Evolutionary conservation across 1,140 invertebrate genomes (phyloP), one percentile per base, ranked within the genome.

Genomic region (Hyposmocoma kahamanoa): DNA sequence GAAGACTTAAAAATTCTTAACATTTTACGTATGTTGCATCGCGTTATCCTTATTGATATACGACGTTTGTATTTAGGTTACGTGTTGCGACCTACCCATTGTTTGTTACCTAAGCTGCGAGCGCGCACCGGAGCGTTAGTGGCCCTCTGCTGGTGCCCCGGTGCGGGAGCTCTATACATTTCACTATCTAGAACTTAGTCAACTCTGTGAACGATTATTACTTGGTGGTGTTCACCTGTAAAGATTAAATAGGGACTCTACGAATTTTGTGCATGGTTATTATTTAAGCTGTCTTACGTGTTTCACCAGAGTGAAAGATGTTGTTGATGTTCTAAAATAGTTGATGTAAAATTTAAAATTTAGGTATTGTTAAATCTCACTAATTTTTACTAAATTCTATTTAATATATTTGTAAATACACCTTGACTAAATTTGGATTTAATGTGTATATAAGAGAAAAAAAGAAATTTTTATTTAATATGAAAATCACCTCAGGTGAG

Each of bases 321-420:
- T 84, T 84, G 77, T 85, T 83, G 72, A 80, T 83, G 78, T 85
- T 82, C 74, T 83, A 73, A 78, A 71, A 71, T 72, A 65, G 24
- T 28, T 41, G 72, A 71, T n/a, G n/a, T 42, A 50, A 80, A 85
- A 59, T 67, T 62, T 79, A 82, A 77, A 67, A 60, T 34, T 52
- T 73, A 83, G 65, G 67, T 82, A 80, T 80, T 82, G 82, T 85
- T 85, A 85, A 82, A 85, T 75, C 67, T 76, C 82, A 81, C 82
- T 85, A 85, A 85, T 84, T 85, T 83, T 85, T 85, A 85, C 80
- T 84, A 85, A 85, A 84, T 77, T 84, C 74, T 85, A 84, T 84
- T 84, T 82, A 84, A 85, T 81, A 82, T 84, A 82, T 85, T 83
- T 85, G 82, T 85, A 85, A 85, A 85, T 85, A 85, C 82, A 85